These are phyloP conservation scores for Drosophila niveifrons DNA, from an alignment of 2,888 invertebrate genomes.

Conservation along the genomic window DNA sequence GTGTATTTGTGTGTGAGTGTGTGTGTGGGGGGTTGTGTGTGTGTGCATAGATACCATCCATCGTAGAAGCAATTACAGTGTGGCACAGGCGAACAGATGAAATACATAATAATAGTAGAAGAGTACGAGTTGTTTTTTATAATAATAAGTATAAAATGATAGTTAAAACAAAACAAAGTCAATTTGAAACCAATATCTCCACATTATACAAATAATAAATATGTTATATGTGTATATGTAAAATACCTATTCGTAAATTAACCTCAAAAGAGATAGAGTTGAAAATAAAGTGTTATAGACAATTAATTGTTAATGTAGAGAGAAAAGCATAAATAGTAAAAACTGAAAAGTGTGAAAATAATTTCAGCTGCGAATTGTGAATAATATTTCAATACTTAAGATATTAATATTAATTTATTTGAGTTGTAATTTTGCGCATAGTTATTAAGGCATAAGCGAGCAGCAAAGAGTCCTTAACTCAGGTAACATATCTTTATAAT, in stretches of 20 bases:
- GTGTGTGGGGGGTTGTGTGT: conserved; percentile 43
- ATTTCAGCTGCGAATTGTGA: conserved; percentile 11
- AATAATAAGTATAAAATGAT: conserved; percentile 62
- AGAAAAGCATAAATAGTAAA: conserved; percentile 13
- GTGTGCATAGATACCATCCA: conserved; percentile 81
- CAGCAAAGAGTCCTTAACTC: no score
- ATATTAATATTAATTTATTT: no score
- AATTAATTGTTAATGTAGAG: conserved; percentile 3
- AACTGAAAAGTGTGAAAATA: not conserved
- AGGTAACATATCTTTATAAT: no score
- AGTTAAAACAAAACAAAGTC: conserved; percentile 47
- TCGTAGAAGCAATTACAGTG: conserved; percentile 83
- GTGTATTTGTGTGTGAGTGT: conserved; percentile 22
- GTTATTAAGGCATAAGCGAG: no score
- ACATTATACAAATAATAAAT: not conserved
- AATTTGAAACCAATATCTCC: conserved; percentile 17
- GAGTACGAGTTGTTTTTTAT: conserved; percentile 72
- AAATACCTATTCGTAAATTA: not conserved
- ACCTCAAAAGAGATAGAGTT: not conserved
- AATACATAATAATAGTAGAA: conserved; percentile 83
- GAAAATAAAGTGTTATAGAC: not conserved
- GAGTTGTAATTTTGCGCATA: no score
- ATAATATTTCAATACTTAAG: not conserved
- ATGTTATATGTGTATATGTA: conserved; percentile 4
- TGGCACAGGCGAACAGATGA: conserved; percentile 85